Evolutionary conservation across 2,888 invertebrate species (phyloP).

Genomic region (Melanostoma mellinum): DNA sequence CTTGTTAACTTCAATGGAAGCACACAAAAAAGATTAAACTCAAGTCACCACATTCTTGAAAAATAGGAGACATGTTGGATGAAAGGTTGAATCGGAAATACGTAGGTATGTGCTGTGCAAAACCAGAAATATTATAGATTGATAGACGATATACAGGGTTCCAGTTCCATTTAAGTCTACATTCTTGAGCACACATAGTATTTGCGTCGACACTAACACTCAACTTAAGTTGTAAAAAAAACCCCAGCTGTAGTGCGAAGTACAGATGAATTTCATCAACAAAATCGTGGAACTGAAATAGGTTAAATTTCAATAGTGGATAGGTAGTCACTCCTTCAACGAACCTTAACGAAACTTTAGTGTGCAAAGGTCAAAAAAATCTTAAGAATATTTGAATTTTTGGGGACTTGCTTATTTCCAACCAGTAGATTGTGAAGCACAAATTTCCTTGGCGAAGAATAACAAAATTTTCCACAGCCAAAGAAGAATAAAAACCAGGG

Average conservation of each 20-base stretch:
- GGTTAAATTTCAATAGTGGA: too few relatives aligned
- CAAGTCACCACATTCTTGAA: constrained; percentile 6
- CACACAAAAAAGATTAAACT: background rate
- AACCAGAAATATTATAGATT: constrained; percentile 21
- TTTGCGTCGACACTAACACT: background rate
- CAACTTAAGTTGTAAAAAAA: constrained; percentile 16
- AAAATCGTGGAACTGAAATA: background rate
- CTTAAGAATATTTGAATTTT: too few relatives aligned
- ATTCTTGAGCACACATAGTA: constrained; percentile 19
- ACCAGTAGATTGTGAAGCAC: too few relatives aligned
- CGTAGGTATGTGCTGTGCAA: background rate
- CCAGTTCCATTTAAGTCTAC: constrained; percentile 18
- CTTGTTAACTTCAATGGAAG: constrained; percentile 6
- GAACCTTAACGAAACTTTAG: too few relatives aligned
- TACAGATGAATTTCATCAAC: constrained; percentile 1
- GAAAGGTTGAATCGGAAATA: background rate
- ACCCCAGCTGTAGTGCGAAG: background rate
- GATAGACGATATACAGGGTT: constrained; percentile 7
- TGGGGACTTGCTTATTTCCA: too few relatives aligned
- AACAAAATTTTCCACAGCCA: too few relatives aligned
- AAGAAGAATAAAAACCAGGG: too few relatives aligned
- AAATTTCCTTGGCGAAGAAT: too few relatives aligned
- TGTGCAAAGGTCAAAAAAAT: too few relatives aligned
- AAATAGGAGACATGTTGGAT: constrained; percentile 8
- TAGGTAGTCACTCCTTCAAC: too few relatives aligned